Conservation (phyloP, 2,888 invertebrate species). For the Bellardia pandia region DNA sequence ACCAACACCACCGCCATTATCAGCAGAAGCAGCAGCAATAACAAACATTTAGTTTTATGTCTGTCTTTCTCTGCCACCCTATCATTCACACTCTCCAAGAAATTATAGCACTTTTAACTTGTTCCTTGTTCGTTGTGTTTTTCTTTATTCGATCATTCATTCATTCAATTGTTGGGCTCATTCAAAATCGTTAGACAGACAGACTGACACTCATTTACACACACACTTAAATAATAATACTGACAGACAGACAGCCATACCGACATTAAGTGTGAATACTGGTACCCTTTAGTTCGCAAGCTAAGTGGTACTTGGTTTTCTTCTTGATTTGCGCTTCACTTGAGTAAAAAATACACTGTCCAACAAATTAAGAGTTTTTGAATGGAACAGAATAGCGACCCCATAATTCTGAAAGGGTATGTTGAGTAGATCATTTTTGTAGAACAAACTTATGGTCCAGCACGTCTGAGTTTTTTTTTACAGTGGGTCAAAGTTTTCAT, state of each 20-base stretch:
- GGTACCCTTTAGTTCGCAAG: conserved; percentile 53
- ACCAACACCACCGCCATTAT: neutral
- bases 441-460: too few species aligned
- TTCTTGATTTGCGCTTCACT: conserved; percentile 56
- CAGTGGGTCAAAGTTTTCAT: too few species aligned
- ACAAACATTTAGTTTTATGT: conserved; percentile 21
- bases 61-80: neutral
- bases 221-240: neutral
- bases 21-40: conserved; percentile 3
- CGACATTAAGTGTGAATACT: conserved; percentile 56
- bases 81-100: conserved; percentile 45
- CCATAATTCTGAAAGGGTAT: too few species aligned
- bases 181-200: conserved; percentile 17
- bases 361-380: too few species aligned
- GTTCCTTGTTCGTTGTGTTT: conserved; percentile 15
- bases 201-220: conserved; percentile 6
- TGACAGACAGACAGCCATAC: neutral
- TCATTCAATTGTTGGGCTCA: conserved; percentile 11
- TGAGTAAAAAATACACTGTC: neutral
- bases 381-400: too few species aligned
- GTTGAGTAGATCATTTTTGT: too few species aligned
- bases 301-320: conserved; percentile 60
- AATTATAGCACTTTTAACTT: conserved; percentile 50
- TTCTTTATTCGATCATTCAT: conserved; percentile 39
- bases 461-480: too few species aligned